These are phyloP conservation scores for Regulus satrapa DNA, from an alignment of 2,113 vertebrate genomes.

Conservation along the genomic window DNA sequence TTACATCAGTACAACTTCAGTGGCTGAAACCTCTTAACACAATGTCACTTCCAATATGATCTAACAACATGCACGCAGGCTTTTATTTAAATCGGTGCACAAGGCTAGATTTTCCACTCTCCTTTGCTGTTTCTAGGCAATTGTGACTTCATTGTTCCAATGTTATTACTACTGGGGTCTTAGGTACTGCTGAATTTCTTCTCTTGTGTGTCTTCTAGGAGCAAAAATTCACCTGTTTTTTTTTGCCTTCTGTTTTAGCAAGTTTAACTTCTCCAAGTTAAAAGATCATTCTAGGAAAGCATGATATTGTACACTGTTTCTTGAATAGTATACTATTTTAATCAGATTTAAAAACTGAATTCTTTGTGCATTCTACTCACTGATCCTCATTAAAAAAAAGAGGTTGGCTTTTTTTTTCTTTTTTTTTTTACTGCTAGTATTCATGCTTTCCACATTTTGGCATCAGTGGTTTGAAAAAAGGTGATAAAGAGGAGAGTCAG, in stretches of 20 bases:
- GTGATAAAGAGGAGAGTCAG: not conserved
- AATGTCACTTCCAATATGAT: not conserved
- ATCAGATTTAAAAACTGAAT: not conserved
- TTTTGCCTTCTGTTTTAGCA: not conserved
- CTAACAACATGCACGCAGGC: not conserved
- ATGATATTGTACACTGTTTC: not conserved
- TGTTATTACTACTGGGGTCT: not conserved
- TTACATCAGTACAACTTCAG: not conserved
- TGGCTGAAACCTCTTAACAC: not conserved
- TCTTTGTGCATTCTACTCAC: not conserved
- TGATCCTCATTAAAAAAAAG: not conserved
- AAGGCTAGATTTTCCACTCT: not conserved
- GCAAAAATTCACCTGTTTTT: not conserved
- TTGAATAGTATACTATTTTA: not conserved
- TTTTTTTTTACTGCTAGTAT: not conserved
- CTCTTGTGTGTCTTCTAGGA: not conserved
- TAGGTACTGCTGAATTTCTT: not conserved
- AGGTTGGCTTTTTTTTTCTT: not conserved
- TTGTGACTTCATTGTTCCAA: not conserved
- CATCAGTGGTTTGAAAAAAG: not conserved
- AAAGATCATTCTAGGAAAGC: not conserved
- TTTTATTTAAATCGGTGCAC: conserved; percentile 5
- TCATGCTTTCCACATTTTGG: not conserved
- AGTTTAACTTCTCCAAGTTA: not conserved
- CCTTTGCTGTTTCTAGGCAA: not conserved